phyloP scores from a whole-genome alignment of 2,888 invertebrate species.

The Notocelia uddmanniana region DNA sequence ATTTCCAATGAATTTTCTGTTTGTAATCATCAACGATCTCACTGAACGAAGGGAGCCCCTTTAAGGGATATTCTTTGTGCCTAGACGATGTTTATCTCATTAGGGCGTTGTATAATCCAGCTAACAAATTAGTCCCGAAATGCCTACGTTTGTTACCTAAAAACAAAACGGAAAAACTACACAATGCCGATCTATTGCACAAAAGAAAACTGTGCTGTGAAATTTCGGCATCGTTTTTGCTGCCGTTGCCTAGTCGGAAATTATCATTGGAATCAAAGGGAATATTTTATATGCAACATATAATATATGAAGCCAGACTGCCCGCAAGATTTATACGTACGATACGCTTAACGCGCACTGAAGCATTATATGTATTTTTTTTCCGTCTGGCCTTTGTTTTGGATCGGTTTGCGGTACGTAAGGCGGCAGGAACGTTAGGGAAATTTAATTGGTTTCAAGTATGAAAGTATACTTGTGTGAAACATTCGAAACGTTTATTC shows the following conservation, averaged over 20 bases:
- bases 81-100: constrained; percentile 36
- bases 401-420: constrained; percentile 63
- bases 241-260: constrained; percentile 74
- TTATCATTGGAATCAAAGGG: constrained; percentile 85
- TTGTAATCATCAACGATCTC: constrained; percentile 34
- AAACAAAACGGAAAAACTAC: constrained; percentile 14
- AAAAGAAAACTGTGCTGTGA: constrained; percentile 13
- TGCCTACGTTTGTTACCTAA: constrained; percentile 2
- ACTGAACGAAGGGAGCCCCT: constrained; percentile 17
- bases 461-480: too few relatives aligned
- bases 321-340: constrained; percentile 76
- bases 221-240: constrained; percentile 58
- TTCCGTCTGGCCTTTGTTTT: constrained; percentile 76
- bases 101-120: constrained; percentile 4
- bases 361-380: constrained; percentile 77
- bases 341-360: constrained; percentile 75
- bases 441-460: constrained; percentile 37
- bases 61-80: constrained; percentile 30
- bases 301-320: constrained; percentile 68
- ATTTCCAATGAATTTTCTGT: constrained; percentile 39
- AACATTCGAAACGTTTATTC: background rate
- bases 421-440: constrained; percentile 47
- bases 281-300: constrained; percentile 77
- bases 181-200: constrained; percentile 8
- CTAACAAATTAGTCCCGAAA: constrained; percentile 16